Conservation (phyloP, 2,888 invertebrate genomes). For the Agrotis exclamationis region DNA sequence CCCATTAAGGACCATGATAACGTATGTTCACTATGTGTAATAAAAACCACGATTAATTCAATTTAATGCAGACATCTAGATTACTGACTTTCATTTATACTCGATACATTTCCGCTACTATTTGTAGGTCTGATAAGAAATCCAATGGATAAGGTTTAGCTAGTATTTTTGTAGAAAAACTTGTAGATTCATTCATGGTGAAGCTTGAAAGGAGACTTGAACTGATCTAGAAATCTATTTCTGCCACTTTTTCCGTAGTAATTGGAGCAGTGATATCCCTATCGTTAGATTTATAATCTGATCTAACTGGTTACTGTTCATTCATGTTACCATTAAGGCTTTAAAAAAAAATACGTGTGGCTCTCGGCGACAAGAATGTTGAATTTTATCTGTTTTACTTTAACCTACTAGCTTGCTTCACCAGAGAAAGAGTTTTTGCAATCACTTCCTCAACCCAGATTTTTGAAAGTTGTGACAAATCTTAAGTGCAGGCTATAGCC, state of each 20-base stretch:
- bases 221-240: conserved; percentile 46
- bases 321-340: conserved; percentile 14
- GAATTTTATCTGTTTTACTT: conserved; percentile 16
- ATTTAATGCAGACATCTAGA: conserved; percentile 45
- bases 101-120: conserved; percentile 55
- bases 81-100: conserved; percentile 54
- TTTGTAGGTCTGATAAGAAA: conserved; percentile 61
- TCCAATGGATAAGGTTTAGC: conserved; percentile 6
- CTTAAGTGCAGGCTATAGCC: too few relatives aligned
- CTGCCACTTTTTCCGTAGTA: conserved; percentile 26
- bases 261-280: conserved; percentile 45
- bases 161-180: conserved; percentile 39
- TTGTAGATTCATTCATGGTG: conserved; percentile 57
- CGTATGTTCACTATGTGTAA: conserved; percentile 5
- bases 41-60: conserved; percentile 49
- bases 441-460: conserved; percentile 17
- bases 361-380: conserved; percentile 16
- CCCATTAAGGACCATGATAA: conserved; percentile 1
- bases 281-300: conserved; percentile 24
- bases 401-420: background rate
- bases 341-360: background rate
- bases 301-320: conserved; percentile 22
- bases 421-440: background rate
- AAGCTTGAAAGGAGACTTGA: conserved; percentile 21
- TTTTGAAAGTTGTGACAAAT: background rate